phyloP scores from a whole-genome alignment of 2,797 vertebrate genomes.

The Enoplosus armatus region DNA sequence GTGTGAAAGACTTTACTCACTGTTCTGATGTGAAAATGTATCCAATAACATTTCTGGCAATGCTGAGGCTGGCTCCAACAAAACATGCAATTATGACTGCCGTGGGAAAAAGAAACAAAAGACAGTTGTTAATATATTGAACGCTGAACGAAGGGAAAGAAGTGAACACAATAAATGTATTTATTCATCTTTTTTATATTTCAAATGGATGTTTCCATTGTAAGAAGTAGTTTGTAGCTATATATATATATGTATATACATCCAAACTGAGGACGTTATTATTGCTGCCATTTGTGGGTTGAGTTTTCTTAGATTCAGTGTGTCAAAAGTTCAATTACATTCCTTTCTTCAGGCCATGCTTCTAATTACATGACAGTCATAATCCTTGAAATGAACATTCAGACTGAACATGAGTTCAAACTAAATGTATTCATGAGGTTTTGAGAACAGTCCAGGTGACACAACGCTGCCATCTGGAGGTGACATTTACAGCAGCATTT shows the following conservation, averaged over 20 bases:
- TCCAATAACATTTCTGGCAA: constrained; percentile 82
- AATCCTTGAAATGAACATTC: background rate
- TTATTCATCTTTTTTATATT: background rate
- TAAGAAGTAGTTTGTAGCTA: too few relatives aligned
- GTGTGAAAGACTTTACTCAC: constrained; percentile 81
- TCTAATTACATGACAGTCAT: too few relatives aligned
- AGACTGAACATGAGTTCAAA: background rate
- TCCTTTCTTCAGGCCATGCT: too few relatives aligned
- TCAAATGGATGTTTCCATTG: background rate
- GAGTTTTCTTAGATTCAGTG: background rate
- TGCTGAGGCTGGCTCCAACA: constrained; percentile 60
- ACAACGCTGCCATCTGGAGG: background rate
- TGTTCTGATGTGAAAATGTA: constrained; percentile 89
- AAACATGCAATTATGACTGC: constrained; percentile 78
- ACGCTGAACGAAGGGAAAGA: background rate
- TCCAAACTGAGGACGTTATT: background rate
- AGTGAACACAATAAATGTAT: background rate
- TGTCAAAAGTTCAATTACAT: background rate
- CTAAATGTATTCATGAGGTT: background rate
- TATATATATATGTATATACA: too few relatives aligned
- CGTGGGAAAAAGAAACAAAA: background rate
- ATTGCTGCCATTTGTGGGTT: background rate
- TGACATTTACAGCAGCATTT: background rate
- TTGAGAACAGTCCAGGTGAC: background rate
- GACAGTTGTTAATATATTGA: background rate